phyloP scores from a whole-genome alignment of 2,797 vertebrate genomes.

The Acrocephalus scirpaceus region DNA sequence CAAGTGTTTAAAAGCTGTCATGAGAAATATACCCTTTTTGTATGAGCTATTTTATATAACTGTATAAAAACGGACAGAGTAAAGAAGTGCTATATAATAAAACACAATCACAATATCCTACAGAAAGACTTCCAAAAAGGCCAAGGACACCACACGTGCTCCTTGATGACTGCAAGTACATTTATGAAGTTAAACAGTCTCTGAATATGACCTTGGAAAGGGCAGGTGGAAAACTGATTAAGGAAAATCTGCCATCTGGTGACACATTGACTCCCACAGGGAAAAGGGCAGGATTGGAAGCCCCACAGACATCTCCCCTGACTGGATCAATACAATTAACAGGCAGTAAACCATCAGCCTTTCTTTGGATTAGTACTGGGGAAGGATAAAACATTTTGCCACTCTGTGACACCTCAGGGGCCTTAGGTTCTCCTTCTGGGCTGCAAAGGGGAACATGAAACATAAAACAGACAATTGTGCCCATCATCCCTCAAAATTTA shows the following conservation, averaged over 20 bases:
- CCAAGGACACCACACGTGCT: not conserved
- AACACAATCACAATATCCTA: not conserved
- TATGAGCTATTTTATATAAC: not conserved
- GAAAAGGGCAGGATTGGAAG: not conserved
- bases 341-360: not conserved
- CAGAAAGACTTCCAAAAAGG: not conserved
- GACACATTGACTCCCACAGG: not conserved
- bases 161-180: not conserved
- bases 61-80: not conserved
- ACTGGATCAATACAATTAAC: not conserved
- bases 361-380: not conserved
- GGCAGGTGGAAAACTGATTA: not conserved
- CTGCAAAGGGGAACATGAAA: not conserved
- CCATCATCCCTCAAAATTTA: not conserved
- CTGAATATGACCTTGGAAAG: not conserved
- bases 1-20: not conserved
- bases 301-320: not conserved
- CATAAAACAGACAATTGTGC: not conserved
- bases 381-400: not conserved
- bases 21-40: not conserved
- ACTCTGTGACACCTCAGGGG: not conserved
- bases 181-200: not conserved
- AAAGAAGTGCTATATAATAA: not conserved
- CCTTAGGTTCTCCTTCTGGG: not conserved
- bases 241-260: not conserved